Evolutionary conservation across 1,140 invertebrate genomes (phyloP), one percentile per base, ranked within the genome.

Genomic region (Ridgeia piscesae): DNA sequence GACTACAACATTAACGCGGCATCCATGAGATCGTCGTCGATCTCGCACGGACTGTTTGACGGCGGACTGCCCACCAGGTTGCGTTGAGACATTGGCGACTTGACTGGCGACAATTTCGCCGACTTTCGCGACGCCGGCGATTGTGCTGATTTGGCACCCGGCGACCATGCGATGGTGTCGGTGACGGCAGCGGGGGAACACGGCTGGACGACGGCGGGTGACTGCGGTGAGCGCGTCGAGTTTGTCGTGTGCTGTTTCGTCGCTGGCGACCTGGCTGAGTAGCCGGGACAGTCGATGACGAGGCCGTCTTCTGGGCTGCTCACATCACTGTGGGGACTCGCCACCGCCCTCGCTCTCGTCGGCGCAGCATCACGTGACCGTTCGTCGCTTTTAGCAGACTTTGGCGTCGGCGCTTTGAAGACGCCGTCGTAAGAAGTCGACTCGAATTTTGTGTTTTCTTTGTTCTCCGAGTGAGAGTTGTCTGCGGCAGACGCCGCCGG

Each of bases 1-100:
- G 58, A 77, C 58, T 77, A 77, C 58, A 77, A 77, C 58, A 77
- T 77, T 77, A 98, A 96, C 1, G 98, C 98, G 94, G 98, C 98
- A 95, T 98, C 98, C 97, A 98, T 98, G 1, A 98, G 97, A 94
- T 98, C 98, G 95, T 98, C 98, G 94, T 98, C 98, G 92, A 98
- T 98, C 92, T 98, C 97, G 93, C 97, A 97, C 8, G 98, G 98
- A 1, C 98, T 98, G 92, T 94, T 93, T 9, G 95, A 94, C 91
- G 94, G 94, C 88, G 97, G 2, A 97, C 97, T 11, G 97, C 97
- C 93, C 94, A 92, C 93, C 93, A 50, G 92, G 93, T 34, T 58
- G 89, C 33, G 94, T 93, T 31, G 94, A 93, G 58, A 77, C 34
- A 93, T 93, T n/a, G 91, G 91, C 31, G 92, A 90, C 88, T 94